These are phyloP conservation scores for Rhopalosiphum padi DNA, from an alignment of 1,140 invertebrate species.

Conservation along the genomic window DNA sequence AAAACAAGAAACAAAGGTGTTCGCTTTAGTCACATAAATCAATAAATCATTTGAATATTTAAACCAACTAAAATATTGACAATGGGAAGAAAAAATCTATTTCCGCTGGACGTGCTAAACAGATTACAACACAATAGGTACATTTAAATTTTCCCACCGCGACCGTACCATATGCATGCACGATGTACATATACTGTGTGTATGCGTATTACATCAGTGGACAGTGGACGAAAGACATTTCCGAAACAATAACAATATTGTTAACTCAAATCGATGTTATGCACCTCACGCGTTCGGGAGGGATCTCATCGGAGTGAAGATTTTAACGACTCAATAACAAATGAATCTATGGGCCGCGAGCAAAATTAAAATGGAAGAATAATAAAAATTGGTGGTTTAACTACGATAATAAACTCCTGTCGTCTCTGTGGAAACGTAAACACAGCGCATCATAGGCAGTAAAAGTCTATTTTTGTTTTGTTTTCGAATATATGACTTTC, in stretches of 20 bases:
- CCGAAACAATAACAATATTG: neutral
- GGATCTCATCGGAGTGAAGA: neutral
- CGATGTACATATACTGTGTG: neutral
- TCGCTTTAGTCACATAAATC: neutral
- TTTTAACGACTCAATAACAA: conserved; percentile 30
- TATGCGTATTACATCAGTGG: neutral
- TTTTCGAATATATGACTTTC: neutral
- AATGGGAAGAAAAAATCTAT: neutral
- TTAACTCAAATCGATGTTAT: neutral
- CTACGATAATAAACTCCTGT: neutral
- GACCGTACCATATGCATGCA: neutral
- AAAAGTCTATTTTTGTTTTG: conserved; percentile 17
- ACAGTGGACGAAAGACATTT: neutral
- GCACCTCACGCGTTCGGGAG: neutral
- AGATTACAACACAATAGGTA: neutral
- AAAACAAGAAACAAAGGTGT: neutral
- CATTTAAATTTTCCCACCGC: neutral
- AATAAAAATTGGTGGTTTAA: neutral
- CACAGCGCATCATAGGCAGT: neutral
- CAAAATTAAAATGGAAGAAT: neutral
- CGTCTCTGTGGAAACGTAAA: neutral
- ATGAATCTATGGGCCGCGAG: neutral
- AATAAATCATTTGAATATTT: neutral
- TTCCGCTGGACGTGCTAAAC: neutral
- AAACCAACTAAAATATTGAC: neutral